Evolutionary conservation across 1,140 invertebrate genomes (phyloP).

Genomic region (Heliconius hermathena): DNA sequence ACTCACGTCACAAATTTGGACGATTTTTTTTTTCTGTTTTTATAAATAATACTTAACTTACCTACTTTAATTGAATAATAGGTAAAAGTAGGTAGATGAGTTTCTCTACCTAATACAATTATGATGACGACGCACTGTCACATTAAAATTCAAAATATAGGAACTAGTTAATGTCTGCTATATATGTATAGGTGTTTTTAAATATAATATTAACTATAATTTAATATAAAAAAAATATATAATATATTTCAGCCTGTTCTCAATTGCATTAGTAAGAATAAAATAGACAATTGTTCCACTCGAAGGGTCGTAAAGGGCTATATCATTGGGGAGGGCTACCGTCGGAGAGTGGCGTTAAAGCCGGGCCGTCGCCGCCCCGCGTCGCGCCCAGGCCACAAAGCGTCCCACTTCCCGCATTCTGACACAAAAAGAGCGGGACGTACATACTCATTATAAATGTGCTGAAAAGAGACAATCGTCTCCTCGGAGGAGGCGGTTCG

Average conservation of each 20-base stretch:
- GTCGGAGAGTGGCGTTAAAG: slow-evolving; percentile 44
- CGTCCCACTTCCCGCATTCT: slow-evolving; percentile 33
- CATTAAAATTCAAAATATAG: too few species aligned
- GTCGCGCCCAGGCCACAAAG: slow-evolving; percentile 47
- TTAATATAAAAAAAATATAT: neutral
- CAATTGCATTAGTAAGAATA: slow-evolving; percentile 43
- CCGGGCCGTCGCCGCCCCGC: slow-evolving; percentile 52
- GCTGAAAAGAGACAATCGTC: slow-evolving; percentile 45
- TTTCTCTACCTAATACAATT: too few species aligned
- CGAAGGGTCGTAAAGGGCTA: slow-evolving; percentile 49
- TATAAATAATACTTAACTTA: too few species aligned
- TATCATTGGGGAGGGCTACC: slow-evolving; percentile 47
- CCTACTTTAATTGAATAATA: too few species aligned
- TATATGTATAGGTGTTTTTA: neutral
- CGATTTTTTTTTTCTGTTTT: too few species aligned
- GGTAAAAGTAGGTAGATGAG: too few species aligned
- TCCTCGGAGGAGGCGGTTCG: slow-evolving; percentile 52
- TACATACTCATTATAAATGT: neutral
- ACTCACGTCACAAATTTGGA: too few species aligned
- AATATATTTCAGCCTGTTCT: slow-evolving; percentile 13
- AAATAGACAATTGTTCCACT: slow-evolving; percentile 45
- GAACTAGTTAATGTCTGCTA: too few species aligned
- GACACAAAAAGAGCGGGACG: slow-evolving; percentile 41
- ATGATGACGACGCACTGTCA: too few species aligned
- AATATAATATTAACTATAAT: neutral